These are phyloP conservation scores for Camptogramma bilineatum DNA, from an alignment of 2,888 invertebrate genomes.

Conservation along the genomic window DNA sequence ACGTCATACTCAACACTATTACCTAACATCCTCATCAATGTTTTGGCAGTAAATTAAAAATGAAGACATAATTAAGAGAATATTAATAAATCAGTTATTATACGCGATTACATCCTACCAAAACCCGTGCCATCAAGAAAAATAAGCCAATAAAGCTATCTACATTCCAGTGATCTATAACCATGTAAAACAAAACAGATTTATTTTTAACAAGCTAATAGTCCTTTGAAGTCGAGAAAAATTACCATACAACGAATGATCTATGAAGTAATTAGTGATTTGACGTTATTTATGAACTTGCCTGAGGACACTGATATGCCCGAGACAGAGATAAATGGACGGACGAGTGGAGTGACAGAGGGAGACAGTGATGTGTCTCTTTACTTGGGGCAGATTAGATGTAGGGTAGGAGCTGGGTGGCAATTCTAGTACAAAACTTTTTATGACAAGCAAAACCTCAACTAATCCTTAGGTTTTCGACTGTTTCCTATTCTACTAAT, in stretches of 20 bases:
- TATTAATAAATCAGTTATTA: too few relatives aligned
- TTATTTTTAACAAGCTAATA: constrained; percentile 27
- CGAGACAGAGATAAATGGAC: constrained; percentile 59
- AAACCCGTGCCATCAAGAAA: neutral
- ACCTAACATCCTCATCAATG: too few relatives aligned
- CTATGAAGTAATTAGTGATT: constrained; percentile 61
- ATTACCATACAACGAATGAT: constrained; percentile 52
- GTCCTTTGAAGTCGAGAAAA: constrained; percentile 52
- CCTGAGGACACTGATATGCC: constrained; percentile 41
- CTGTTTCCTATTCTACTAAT: too few relatives aligned
- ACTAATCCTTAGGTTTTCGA: too few relatives aligned
- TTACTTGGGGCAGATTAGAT: constrained; percentile 39
- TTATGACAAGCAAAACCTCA: too few relatives aligned
- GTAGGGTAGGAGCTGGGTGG: constrained; percentile 26
- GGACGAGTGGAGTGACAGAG: constrained; percentile 55
- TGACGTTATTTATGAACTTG: constrained; percentile 59
- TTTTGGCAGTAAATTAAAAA: too few relatives aligned
- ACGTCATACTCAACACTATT: too few relatives aligned
- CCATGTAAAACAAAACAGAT: constrained; percentile 18
- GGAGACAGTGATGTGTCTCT: constrained; percentile 50
- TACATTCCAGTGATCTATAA: neutral
- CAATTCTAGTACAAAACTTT: too few relatives aligned
- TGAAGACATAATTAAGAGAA: too few relatives aligned
- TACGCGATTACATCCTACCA: too few relatives aligned
- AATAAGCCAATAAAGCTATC: neutral